Evolutionary conservation across 2,797 vertebrate species (phyloP), one percentile per base, ranked within the genome.

Genomic region (Iguana delicatissima): DNA sequence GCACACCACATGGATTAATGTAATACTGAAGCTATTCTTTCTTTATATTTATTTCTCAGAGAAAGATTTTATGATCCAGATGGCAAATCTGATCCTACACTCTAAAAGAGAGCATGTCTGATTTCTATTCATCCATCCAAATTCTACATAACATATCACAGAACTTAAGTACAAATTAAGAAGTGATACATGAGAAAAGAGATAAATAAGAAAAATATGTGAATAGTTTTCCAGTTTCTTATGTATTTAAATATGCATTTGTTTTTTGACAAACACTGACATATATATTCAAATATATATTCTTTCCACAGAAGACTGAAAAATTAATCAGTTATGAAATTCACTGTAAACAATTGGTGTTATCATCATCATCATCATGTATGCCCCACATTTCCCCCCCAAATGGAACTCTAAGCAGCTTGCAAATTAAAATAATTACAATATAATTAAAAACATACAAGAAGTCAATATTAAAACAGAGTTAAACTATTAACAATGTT

Each of bases 31-130:
- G 85, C 50, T 4, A 20, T 88, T 29, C 81, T 12, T 90, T 79
- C 59, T 76, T 87, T 69, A 26, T 16, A 32, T 64, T 87, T 38
- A 29, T 87, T 89, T 91, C 79, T 84, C 90, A 29, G 26, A 9
- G 18, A 80, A 20, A 52, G 86, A 80, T 4, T 73, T 1, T 76
- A 72, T 84, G 55, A 90, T 57, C 72, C 35, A 90, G 13, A 76
- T 87, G n/a, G 84, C 0, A 6, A 69, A 16, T 13, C 24, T 29
- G 59, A 90, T 92, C 0, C 4, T 9, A 0, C 38, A 62, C 4
- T 52, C 52, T n/a, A 81, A 81, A 38, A 42, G 8, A 46, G 62
- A 20, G 24, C 59, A 64, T 64, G 24, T 13, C 13, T 50, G 38
- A 5, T 84, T 26, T 84, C 42, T 0, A 14, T 59, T 32, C 6